These are phyloP conservation scores for Amazonetta brasiliensis DNA, from an alignment of 2,797 vertebrate genomes.

Conservation along the genomic window DNA sequence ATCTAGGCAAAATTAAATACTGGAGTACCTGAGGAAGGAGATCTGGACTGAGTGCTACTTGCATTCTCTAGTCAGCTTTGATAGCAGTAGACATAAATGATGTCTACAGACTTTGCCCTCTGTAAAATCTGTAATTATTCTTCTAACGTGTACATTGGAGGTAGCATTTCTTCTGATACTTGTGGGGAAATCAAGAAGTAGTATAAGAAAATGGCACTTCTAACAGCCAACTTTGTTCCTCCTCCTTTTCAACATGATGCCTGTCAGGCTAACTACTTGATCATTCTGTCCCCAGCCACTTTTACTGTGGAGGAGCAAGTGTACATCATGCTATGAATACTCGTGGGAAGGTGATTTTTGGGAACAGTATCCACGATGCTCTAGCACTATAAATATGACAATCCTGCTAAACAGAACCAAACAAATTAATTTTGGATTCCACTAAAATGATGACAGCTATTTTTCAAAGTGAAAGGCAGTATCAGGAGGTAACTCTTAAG, in stretches of 20 bases:
- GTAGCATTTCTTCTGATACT: neutral
- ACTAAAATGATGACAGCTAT: neutral
- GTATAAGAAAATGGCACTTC: neutral
- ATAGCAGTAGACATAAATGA: neutral
- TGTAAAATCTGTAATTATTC: neutral
- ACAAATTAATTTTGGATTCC: neutral
- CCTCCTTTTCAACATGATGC: neutral
- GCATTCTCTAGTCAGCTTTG: neutral
- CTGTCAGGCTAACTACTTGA: neutral
- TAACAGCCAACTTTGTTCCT: fast-evolving
- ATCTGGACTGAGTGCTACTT: neutral
- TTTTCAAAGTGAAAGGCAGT: neutral
- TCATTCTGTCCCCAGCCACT: neutral
- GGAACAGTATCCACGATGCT: neutral
- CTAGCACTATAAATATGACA: neutral
- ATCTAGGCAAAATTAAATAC: neutral
- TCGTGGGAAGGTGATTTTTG: neutral
- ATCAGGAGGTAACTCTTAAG: neutral
- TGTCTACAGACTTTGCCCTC: neutral
- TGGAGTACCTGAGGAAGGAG: neutral
- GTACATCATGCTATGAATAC: fast-evolving
- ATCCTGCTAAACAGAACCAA: neutral
- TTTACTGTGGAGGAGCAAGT: neutral
- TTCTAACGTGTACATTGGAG: neutral
- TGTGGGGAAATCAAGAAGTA: neutral